phyloP scores from a whole-genome alignment of 2,888 invertebrate species.

The Slavum lentiscoides region DNA sequence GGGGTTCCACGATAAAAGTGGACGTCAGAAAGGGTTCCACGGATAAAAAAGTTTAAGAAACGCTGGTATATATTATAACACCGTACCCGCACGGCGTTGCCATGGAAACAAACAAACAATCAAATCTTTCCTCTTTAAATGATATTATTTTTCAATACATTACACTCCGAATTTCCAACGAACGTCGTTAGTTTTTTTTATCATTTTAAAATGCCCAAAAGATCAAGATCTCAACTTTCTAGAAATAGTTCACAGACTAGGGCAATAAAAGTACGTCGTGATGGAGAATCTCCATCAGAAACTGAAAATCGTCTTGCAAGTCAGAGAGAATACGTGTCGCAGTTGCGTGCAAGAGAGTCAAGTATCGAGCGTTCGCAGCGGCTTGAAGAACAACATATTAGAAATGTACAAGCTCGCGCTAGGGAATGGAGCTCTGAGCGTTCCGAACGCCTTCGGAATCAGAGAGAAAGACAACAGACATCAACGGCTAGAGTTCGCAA shows the following conservation, averaged over 20 bases:
- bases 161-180: no score
- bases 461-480: neutral
- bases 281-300: constrained; percentile 11
- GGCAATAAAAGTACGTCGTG: neutral
- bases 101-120: no score
- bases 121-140: no score
- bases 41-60: neutral
- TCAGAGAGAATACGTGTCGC: neutral
- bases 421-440: constrained; percentile 1
- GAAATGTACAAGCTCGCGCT: no score
- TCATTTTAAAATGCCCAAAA: neutral
- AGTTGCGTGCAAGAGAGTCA: neutral
- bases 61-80: no score
- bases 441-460: constrained; percentile 22
- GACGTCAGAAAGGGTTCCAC: constrained; percentile 8
- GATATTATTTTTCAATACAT: no score
- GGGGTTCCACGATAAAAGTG: constrained; percentile 20
- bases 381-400: constrained; percentile 25
- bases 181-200: no score
- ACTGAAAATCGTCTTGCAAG: constrained; percentile 37
- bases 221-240: no score
- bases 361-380: constrained; percentile 32
- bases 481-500: constrained; percentile 13
- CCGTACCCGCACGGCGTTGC: no score
- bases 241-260: no score